Base-by-base conservation (phyloP, 2,888 invertebrate genomes). In the Trachelus iudaicus region DNA sequence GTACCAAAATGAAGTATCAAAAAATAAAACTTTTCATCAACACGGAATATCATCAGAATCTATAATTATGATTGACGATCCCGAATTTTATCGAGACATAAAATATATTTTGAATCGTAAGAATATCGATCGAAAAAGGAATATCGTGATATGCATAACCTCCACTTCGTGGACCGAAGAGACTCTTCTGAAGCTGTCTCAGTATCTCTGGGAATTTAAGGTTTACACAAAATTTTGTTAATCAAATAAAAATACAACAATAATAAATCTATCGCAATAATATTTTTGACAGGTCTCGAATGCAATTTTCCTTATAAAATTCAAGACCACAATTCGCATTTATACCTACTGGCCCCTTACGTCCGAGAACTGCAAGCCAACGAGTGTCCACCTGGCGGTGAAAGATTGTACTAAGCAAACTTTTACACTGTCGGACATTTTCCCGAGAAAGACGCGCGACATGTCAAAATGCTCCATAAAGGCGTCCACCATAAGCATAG, bases 91-190 rank as follows among this genome's bases (percentile, higher is more conserved):
- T 30, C 23, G 31, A 68, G 40, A 76, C 4, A 34, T 76, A 9
- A 30, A 9, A 33, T n/a, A 40, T 30, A 71, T 76, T 31, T 4
- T 76, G 15, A 37, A 15, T 15, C 35, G 11, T n/a, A 34, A 33
- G 37, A 56, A 13, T 13, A 30, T 76, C 13, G 56, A 73, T 76
- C 76, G 73, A 15, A 76, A 76, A 31, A 73, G 56, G 35, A 76
- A 76, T 68, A 73, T 76, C 40, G 73, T 76, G 1, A 73, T 76
- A n/a, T 73, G 76, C 40, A 33, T 76, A 31, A 40, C 73, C 23
- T 56, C 76, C 56, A 33, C 9, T 23, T 11, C 69, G 1, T 76
- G 76, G 73, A 76, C 56, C 30, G 73, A 76, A 23, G 33, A 76
- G 23, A 11, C 30, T 34, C 40, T 76, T 11, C 30, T 76, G 11